Conservation (phyloP, 2,888 invertebrate genomes). For the Ernsta delagoae region DNA sequence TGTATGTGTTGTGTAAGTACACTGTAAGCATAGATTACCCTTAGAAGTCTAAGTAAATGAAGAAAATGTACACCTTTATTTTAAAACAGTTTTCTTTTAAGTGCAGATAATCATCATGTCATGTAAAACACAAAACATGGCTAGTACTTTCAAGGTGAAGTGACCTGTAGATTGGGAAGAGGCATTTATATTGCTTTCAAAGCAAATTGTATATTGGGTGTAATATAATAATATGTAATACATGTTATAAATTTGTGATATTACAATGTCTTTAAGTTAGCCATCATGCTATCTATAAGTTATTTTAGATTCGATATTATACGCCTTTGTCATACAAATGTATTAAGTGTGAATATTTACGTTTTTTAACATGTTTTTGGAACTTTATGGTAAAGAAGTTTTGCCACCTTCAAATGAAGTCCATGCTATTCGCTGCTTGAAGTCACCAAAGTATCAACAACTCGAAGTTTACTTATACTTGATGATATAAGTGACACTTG, state of each 20-base stretch:
- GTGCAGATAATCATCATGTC: neutral
- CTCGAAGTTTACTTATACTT: too few relatives aligned
- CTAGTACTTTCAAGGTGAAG: neutral
- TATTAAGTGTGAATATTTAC: neutral
- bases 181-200: neutral
- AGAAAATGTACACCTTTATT: neutral
- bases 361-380: neutral
- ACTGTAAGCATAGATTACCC: constrained; percentile 2
- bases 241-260: constrained; percentile 5
- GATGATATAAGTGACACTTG: too few relatives aligned
- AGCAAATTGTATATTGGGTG: neutral
- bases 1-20: neutral
- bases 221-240: neutral
- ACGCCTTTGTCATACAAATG: neutral
- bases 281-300: constrained; percentile 4
- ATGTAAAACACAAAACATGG: neutral
- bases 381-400: neutral
- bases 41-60: neutral
- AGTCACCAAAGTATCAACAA: too few relatives aligned
- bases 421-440: too few relatives aligned
- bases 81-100: neutral
- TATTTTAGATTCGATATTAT: neutral
- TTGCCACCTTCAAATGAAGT: too few relatives aligned
- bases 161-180: neutral
- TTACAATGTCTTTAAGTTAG: constrained; percentile 6